Evolutionary conservation across 1,140 invertebrate genomes (phyloP), one percentile per base, ranked within the genome.

Genomic region (Hypothenemus hampei): DNA sequence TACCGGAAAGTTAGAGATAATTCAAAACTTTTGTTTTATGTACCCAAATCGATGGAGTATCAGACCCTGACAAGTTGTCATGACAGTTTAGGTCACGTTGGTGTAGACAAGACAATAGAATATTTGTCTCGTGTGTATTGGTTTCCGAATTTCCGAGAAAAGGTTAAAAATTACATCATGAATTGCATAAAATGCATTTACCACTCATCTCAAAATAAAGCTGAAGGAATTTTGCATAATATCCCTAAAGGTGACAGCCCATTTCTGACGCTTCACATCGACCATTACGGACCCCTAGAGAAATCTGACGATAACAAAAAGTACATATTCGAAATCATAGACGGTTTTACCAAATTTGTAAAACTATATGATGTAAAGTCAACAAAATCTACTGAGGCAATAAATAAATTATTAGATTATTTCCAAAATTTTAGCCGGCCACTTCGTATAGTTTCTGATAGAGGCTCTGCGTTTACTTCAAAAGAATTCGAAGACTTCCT

Each of bases 161-260:
- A 68, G 40, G 39, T 65, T 7, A 57, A 60, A 43, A 16, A 33
- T 8, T 43, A 55, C 31, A 59, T 55, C n/a, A 5, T 19, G 20
- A 64, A 69, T 59, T 68, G 62, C 40, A 19, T 70, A 26, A 63
- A 65, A 46, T 58, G 65, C 46, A 58, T 70, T 21, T 29, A 41
- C 35, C 69, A 54, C 40, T 65, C 59, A 3, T 54, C 65, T 29
- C 5, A 6, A 6, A 29, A 6, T 45, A 70, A 66, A 58, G 4
- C 7, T 6, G 51, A 63, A 51, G 64, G 62, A 5, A 31, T 41
- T 8, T 31, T 70, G 35, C 49, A 69, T 40, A 59, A 13, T 31
- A 64, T 66, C 19, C 62, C 62, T 22, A 64, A 66, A 35, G 65
- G 59, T 7, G 53, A 63, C 16, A 26, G 51, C 24, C 69, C 63